Base-by-base conservation (phyloP, 2,888 invertebrate species). In the Drosophila testacea region DNA sequence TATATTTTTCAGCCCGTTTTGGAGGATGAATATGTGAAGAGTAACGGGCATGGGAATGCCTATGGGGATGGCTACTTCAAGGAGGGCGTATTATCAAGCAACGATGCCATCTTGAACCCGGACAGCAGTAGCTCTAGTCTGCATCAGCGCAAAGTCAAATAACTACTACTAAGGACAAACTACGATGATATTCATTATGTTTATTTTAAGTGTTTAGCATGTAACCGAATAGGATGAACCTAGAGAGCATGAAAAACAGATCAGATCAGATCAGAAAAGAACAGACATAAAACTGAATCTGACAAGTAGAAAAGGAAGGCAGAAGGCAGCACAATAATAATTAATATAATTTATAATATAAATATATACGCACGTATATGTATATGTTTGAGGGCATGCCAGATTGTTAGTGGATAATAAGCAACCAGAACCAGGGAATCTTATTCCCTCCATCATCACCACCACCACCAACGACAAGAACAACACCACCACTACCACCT, bases 1-100 rank as follows among this genome's bases (percentile, higher is more conserved):
- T 51, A 16, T 50, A 1, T 44, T 27, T 77, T 93, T 1, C 93
- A 96, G 96, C 95, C 96, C 73, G 94, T 96, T n/a, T 90, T 95
- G 91, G 95, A 94, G 34, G 93, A 93, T 64, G 93, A 93, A 51
- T 83, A 85, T 68, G 88, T 90, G 66, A 83, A 66, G 74, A 76
- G 79, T 57, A 86, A 81, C 13, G 84, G 87, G 22, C 81, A 83
- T 72, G 68, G 48, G 61, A 75, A 81, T 56, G 76, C 59, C 65
- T 90, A 89, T 62, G 83, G 87, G 60, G 90, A 92, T 66, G 91
- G 91, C 70, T 91, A 89, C 66, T 83, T 88, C 71, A 92, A 92
- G 79, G 91, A 90, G 46, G 90, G 90, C 54, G 86, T 91, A 61
- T 77, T 91, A 55, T 90, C 91, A 34, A 87, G 79, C 64, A 92